These are phyloP conservation scores for Poecilia gillii DNA, from an alignment of 2,797 vertebrate species.

Conservation along the genomic window DNA sequence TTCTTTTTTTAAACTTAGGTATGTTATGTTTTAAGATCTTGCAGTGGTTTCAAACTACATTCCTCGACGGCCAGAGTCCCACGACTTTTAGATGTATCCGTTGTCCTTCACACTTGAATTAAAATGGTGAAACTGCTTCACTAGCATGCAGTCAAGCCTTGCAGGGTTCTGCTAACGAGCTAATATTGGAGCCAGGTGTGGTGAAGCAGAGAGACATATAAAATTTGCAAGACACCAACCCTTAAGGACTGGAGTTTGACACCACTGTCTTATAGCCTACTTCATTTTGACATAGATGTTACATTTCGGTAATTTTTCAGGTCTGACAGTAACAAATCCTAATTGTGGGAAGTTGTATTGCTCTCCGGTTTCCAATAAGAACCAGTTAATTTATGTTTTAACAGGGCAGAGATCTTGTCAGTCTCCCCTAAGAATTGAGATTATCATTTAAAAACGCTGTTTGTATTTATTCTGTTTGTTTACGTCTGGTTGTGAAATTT, in stretches of 20 bases:
- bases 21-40: not conserved
- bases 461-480: not conserved
- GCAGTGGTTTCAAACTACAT: too few species aligned
- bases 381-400: not conserved
- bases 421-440: not conserved
- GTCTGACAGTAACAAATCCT: not conserved
- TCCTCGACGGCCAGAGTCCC: too few species aligned
- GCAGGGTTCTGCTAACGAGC: too few species aligned
- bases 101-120: too few species aligned
- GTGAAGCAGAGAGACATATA: too few species aligned
- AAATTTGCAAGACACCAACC: too few species aligned
- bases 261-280: not conserved
- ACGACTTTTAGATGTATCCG: too few species aligned
- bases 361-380: not conserved
- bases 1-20: not conserved
- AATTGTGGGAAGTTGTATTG: not conserved
- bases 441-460: not conserved
- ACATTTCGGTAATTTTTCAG: not conserved
- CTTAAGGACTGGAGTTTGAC: too few species aligned
- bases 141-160: too few species aligned
- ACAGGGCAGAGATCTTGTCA: not conserved
- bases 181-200: too few species aligned
- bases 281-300: not conserved
- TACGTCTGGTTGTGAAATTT: not conserved
- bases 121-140: too few species aligned